Evolutionary conservation across 2,113 vertebrate genomes (phyloP), one percentile per base, ranked within the genome.

Genomic region (Falcunculus frontatus): DNA sequence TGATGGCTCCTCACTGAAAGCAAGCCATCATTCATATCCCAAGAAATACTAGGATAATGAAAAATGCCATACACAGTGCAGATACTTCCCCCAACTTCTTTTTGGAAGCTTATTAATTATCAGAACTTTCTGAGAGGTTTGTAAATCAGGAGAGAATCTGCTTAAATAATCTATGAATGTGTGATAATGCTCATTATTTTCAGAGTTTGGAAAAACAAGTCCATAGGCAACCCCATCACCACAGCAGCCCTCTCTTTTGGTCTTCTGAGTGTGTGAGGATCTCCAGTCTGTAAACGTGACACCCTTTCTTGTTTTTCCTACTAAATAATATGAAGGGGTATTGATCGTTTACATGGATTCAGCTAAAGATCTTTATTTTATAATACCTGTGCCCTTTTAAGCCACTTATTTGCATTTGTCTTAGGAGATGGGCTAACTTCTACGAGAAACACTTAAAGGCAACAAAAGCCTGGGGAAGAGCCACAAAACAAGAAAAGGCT

Each of bases 21-120:
- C 13, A 63, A 86, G 52, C 41, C 65, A 87, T 92, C 86, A 56
- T 79, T 82, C 60, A 92, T n/a, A 88, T 37, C 72, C 67, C 70
- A 87, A 35, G 74, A 93, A 95, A 90, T 46, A 64, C 42, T 35
- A n/a, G 39, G 39, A 56, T 87, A 86, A 95, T 90, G 82, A 94
- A 93, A 93, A 70, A 50, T 37, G 37, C 60, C 63, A 63, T 69
- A 42, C 21, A 39, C 19, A 6, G 22, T 22, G 60, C 19, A 70
- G 35, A 67, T 67, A 80, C 41, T 80, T 80, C n/a, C 27, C 53
- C 37, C 65, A 44, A 0, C 81, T 86, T 88, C 42, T 77, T 69
- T 89, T 63, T 77, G 44, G 67, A 87, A 88, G 59, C 29, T 73
- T 80, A 80, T 64, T 87, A 95, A 93, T 70, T 76, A 85, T 55